Percentiles rank a stretch among this genome's conserved stretches.
These are phyloP conservation scores for Holotrichia oblita DNA, from an alignment of 1,140 invertebrate species.

Conservation along the genomic window DNA sequence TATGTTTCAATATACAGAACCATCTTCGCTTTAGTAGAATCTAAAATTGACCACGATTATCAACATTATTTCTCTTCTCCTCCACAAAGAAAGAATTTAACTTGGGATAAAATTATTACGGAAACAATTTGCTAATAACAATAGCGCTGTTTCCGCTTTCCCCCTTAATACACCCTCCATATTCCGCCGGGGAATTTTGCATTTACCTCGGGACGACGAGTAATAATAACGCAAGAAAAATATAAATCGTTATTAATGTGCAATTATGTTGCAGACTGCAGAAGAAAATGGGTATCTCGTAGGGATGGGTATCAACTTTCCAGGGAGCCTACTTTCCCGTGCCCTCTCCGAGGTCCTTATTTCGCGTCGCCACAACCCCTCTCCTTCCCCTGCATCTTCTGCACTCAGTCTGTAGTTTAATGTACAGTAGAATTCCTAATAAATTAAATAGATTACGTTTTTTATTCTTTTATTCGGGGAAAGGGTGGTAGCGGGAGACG, in stretches of 20 bases:
- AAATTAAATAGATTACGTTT: slow-evolving; percentile 56
- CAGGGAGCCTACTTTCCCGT: background rate
- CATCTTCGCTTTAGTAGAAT: too few species aligned
- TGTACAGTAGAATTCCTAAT: slow-evolving; percentile 49
- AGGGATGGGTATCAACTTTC: background rate
- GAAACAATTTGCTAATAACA: background rate
- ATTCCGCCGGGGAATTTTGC: background rate
- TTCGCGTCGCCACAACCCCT: background rate
- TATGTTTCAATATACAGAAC: too few species aligned
- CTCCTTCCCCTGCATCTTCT: background rate
- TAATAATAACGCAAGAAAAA: slow-evolving; percentile 14
- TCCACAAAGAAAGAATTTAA: background rate
- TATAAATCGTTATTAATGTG: slow-evolving; percentile 43
- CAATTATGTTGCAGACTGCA: slow-evolving; percentile 43
- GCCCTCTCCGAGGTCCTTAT: background rate
- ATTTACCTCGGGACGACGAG: background rate
- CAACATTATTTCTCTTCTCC: too few species aligned
- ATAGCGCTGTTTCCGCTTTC: background rate
- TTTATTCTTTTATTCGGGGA: slow-evolving; percentile 51
- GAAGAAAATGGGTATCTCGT: slow-evolving; percentile 11
- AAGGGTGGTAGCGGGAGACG: background rate
- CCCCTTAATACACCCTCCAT: background rate
- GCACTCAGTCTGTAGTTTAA: background rate
- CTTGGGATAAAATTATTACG: slow-evolving; percentile 6
- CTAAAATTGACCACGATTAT: too few species aligned